phyloP scores from a whole-genome alignment of 2,888 invertebrate genomes.

The Patella pellucida region DNA sequence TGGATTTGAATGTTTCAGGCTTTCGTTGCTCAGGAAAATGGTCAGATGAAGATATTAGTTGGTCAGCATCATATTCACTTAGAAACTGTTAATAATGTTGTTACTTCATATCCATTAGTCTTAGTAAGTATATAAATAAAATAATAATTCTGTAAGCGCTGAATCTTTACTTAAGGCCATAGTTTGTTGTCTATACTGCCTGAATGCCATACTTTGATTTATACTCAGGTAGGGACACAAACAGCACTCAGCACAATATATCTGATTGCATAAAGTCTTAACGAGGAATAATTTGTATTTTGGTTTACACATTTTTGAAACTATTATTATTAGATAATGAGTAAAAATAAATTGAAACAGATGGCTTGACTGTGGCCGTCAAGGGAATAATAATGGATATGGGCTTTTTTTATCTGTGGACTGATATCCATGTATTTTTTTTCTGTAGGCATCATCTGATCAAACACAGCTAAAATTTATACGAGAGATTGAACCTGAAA shows the following conservation, averaged over 20 bases:
- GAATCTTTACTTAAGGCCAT: too few species aligned
- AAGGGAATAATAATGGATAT: too few species aligned
- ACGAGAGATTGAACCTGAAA: conserved; percentile 46
- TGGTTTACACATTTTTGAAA: too few species aligned
- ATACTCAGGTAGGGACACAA: too few species aligned
- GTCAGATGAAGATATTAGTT: conserved; percentile 74
- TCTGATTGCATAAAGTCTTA: background rate
- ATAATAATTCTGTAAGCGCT: background rate
- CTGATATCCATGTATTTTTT: background rate
- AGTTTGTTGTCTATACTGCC: too few species aligned
- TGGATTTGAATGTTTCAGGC: conserved; percentile 65
- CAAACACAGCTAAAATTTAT: conserved; percentile 70
- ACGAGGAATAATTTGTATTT: too few species aligned
- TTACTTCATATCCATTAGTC: conserved; percentile 73
- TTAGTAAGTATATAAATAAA: conserved; percentile 45
- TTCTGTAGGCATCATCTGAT: conserved; percentile 45
- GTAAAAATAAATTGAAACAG: too few species aligned
- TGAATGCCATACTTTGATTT: too few species aligned
- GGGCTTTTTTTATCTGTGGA: too few species aligned
- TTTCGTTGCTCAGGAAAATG: conserved; percentile 74
- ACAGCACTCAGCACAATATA: background rate
- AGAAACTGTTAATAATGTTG: conserved; percentile 75
- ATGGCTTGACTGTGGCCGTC: too few species aligned
- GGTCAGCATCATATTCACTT: conserved; percentile 82
- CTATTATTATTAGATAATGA: too few species aligned